Evolutionary conservation across 2,888 invertebrate species (phyloP), one percentile per base, ranked within the genome.

Genomic region (Liopterus haemorrhoidalis): DNA sequence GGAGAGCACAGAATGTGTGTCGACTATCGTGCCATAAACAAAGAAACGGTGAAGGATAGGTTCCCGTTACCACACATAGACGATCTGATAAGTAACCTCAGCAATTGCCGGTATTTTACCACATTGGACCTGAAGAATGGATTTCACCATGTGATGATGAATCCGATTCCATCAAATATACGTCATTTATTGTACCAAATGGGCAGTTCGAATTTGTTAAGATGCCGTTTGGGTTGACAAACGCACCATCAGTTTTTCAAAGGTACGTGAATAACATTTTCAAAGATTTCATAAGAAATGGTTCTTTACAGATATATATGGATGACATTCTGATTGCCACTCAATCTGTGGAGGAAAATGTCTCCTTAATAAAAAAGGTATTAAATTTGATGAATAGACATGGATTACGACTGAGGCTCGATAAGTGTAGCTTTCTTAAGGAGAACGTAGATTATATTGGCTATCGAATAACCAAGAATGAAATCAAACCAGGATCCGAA

Each of bases 221-320:
- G 20, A 43, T 43, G 43, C 22, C 43, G 18, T 43, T 43, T 15
- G 43, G 43, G n/a, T 36, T 36, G 33, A 33, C 14, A 4, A 43
- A 43, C 20, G 32, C 43, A 11, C 43, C 30, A 28, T 18, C 43
- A 28, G 43, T 43, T 18, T 43, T 43, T 28, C 31, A 24, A 25
- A 22, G 36, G 16, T 43, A 36, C 11, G 35, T 43, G 21, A 18
- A 14, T 24, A 6, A 27, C 14, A 31, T 41, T 15, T 41, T 41
- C 27, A n/a, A 28, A 9, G 32, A 41, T 31, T 21, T 41, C n/a
- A 24, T 41, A 8, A 20, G 41, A 32, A 11, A 15, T 9, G 27
- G 27, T 32, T 22, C 22, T 15, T 21, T 32, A 16, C 41, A 41
- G 18, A 15, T 31, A 12, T 41, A 41, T n/a, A 41, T 41, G 41